Evolutionary conservation across 1,140 invertebrate species (phyloP).

Genomic region (Drosophila guanche): DNA sequence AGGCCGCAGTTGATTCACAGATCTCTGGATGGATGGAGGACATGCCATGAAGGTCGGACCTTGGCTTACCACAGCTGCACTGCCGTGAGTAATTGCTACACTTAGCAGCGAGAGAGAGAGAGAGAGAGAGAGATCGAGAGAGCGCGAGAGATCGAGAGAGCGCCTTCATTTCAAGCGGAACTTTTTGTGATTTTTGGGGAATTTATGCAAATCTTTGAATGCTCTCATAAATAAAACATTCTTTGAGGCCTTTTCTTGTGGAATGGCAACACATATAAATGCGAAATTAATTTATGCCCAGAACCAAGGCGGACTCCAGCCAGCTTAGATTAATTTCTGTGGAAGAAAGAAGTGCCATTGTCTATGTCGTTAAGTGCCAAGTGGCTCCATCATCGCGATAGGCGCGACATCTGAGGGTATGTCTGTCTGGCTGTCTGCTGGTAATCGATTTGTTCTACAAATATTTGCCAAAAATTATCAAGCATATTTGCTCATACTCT

Average conservation of each 20-base stretch:
- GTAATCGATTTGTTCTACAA: slow-evolving; percentile 20
- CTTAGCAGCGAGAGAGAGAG: neutral
- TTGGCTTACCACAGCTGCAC: slow-evolving; percentile 1
- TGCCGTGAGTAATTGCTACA: slow-evolving; percentile 18
- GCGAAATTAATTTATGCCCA: slow-evolving; percentile 48
- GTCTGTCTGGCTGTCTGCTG: slow-evolving; percentile 1
- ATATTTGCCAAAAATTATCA: slow-evolving; percentile 34
- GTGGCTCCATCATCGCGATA: slow-evolving; percentile 32
- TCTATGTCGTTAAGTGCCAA: slow-evolving; percentile 49
- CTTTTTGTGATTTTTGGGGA: slow-evolving; percentile 14
- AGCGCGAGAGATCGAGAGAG: neutral
- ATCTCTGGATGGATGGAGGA: slow-evolving; percentile 27
- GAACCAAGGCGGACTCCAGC: slow-evolving; percentile 14
- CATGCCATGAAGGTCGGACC: slow-evolving; percentile 19
- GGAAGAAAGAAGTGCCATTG: slow-evolving; percentile 46
- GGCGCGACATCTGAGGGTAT: slow-evolving; percentile 37
- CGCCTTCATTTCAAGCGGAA: slow-evolving; percentile 15
- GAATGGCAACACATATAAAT: slow-evolving; percentile 25
- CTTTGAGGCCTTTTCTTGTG: slow-evolving; percentile 13
- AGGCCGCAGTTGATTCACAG: slow-evolving; percentile 16
- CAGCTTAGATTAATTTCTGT: slow-evolving; percentile 26
- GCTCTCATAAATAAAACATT: slow-evolving; percentile 70
- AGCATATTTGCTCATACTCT: slow-evolving; percentile 20
- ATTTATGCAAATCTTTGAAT: slow-evolving; percentile 45
- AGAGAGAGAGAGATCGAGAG: too few species aligned